Evolutionary conservation across 2,797 vertebrate species (phyloP), one percentile per base, ranked within the genome.

Genomic region (Anguilla marmorata): DNA sequence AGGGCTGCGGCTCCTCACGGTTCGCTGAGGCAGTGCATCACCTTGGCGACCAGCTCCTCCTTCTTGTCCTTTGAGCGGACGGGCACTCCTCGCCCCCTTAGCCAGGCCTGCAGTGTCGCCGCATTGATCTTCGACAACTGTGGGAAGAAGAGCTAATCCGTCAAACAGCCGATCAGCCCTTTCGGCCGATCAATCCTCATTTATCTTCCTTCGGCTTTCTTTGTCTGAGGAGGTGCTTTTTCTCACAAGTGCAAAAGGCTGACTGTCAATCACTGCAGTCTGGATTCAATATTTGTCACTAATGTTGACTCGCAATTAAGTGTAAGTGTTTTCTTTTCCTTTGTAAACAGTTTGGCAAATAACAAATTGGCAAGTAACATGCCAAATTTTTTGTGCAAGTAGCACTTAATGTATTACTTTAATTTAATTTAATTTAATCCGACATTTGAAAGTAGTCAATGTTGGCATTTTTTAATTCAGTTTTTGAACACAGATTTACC

Each of bases 21-120:
- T 88, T 96, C 94, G 9, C 91, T 92, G 86, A 96, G 88, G 80
- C 93, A 93, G 88, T 90, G 52, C 94, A 95, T 94, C 84, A 96
- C 95, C 93, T 95, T 96, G 90, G 94, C 89, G 88, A 96, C 93
- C 86, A 96, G 93, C 88, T 95, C 93, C 89, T 95, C 94, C 93
- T 96, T 96, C 93, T 87, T 95, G 84, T 91, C 93, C 89, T 91
- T 94, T 89, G 93, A 69, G 4, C 87, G 21, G 21, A 95, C 89
- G 0, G 19, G 37, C 12, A 94, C 88, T 37, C 95, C 94, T 91
- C 92, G 91, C 89, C 87, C 90, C 89, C 80, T 95, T 87, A 96
- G 88, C 95, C 95, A 96, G 76, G 90, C 48, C 90, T 92, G 86
- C 86, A 96, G 93, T 80, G 94, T 92, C 0, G 54, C 86, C 0